Base-by-base conservation (phyloP, 2,113 vertebrate genomes). In the Onychostruthus taczanowskii region DNA sequence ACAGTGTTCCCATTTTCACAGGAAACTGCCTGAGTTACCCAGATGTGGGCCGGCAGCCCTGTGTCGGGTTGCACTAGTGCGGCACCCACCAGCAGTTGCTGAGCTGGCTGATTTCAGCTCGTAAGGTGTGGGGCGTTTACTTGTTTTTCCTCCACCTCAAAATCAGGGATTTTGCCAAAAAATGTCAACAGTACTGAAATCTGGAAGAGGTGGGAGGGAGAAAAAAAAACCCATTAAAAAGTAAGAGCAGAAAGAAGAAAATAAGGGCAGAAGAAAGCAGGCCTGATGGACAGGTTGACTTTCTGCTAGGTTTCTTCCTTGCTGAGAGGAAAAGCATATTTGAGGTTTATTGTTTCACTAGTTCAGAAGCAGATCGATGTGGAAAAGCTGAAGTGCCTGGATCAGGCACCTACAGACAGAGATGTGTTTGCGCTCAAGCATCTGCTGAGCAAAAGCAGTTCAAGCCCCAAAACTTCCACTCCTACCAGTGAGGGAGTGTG, bases 1-100 rank as follows among this genome's bases (percentile, higher is more conserved):
- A 96, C 94, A 89, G 59, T 24, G 79, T 96, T 95, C 91, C 91
- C 84, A 73, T 97, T 95, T 96, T 95, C 94, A 90, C 95, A 95
- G 93, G 95, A 96, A 95, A 85, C 93, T 96, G 91, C 87, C 93
- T 90, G 93, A 84, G 74, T 91, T 95, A 94, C 94, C 93, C 94
- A 95, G 94, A 93, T 94, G 94, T 93, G 94, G 95, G 87, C 87
- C 81, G 0, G 96, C 94, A 91, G 93, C 78, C 74, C 84, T 93
- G 95, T 73, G 87, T 89, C 62, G 4, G 94, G 75, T 96, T 96
- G 87, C 82, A 6, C 50, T 50, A 7, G 33, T 6, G 53, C 35
- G 0, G 78, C 89, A 93, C 94, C 93, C 87, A 82, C 81, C 87
- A 82, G 84, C 67, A 46, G 62, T 84, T 94, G 95, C 94, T 95